Evolutionary conservation across 2,113 vertebrate genomes (phyloP), one percentile per base, ranked within the genome.

Genomic region (Paratilapia polleni): DNA sequence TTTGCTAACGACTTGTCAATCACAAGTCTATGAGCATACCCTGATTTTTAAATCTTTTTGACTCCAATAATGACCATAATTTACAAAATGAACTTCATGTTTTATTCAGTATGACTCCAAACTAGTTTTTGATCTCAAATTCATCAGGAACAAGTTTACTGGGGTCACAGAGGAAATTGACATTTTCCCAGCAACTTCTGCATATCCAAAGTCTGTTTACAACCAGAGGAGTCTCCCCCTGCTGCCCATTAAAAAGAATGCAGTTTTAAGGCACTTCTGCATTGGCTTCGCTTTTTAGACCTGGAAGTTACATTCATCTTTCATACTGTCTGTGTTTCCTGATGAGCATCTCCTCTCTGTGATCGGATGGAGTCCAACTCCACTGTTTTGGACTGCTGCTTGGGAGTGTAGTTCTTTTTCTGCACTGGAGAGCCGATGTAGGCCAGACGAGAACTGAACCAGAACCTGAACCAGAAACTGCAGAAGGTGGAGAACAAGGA

Each of bases 231-330:
- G 62, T 41, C 36, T 66, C 13, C 36, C n/a, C n/a, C 62, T 66
- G 62, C n/a, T 66, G 62, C n/a, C 62, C 36, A 66, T 66, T 66
- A 24, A 43, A 66, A 66, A 66, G 2, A 66, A 66, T 66, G 36
- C 36, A 24, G 36, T 9, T 31, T 66, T 17, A 66, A 66, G 13
- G 36, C 62, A 64, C 62, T 41, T 41, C n/a, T 1, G 36, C 62
- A 9, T 7, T 24, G 0, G 36, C 36, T 66, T 66, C 20, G 2
- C 62, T 43, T 66, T 66, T 24, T 36, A 43, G 0, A 66, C 62
- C 62, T 43, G n/a, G 36, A 41, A n/a, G n/a, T 0, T 0, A 24
- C 62, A 7, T 66, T 24, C 36, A 43, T 15, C 62, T 64, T 64
- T 64, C 22, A 64, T 66, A 66, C n/a, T 66, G 62, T 66, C 13